Evolutionary conservation across 2,797 vertebrate species (phyloP).

Genomic region (Pseudotriccus pelzelni): DNA sequence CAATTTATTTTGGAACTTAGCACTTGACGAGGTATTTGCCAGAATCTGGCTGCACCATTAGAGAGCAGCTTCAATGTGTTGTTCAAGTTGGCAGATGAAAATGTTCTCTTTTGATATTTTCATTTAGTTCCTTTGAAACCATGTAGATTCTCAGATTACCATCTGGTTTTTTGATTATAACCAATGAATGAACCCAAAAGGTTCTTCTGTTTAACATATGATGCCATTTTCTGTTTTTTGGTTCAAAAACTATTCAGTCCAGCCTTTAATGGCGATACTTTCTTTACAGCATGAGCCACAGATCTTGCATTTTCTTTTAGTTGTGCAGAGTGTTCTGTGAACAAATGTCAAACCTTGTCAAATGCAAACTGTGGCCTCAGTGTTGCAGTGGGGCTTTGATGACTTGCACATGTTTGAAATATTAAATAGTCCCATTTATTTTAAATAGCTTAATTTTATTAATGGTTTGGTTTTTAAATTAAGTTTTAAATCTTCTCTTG

Average conservation of each 20-base stretch:
- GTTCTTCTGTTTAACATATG: slow-evolving; percentile 54
- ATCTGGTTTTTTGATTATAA: slow-evolving; percentile 52
- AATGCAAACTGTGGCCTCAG: slow-evolving; percentile 17
- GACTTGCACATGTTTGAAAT: neutral
- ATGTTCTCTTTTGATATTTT: slow-evolving; percentile 68
- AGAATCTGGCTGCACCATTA: slow-evolving; percentile 46
- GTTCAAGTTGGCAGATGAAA: slow-evolving; percentile 66
- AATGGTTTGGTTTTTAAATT: neutral
- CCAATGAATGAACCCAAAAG: slow-evolving; percentile 49
- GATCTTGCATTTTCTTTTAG: slow-evolving; percentile 32
- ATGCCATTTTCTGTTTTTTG: slow-evolving; percentile 45
- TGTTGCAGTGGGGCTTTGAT: neutral
- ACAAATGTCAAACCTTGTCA: slow-evolving; percentile 34
- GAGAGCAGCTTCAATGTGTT: slow-evolving; percentile 28
- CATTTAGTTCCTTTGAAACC: slow-evolving; percentile 61
- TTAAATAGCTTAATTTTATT: neutral
- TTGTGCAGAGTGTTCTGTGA: neutral
- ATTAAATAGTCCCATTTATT: neutral
- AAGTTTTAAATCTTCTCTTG: neutral
- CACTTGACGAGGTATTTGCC: slow-evolving; percentile 17
- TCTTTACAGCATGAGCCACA: slow-evolving; percentile 1
- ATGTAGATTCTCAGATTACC: slow-evolving; percentile 53
- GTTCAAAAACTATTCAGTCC: slow-evolving; percentile 25
- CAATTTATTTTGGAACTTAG: slow-evolving; percentile 55
- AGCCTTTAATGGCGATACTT: slow-evolving; percentile 35